A percentile compares a stretch with the other conserved stretches of the same genome.
phyloP scores from a whole-genome alignment of 2,888 invertebrate genomes.

The Frankliniella fusca region DNA sequence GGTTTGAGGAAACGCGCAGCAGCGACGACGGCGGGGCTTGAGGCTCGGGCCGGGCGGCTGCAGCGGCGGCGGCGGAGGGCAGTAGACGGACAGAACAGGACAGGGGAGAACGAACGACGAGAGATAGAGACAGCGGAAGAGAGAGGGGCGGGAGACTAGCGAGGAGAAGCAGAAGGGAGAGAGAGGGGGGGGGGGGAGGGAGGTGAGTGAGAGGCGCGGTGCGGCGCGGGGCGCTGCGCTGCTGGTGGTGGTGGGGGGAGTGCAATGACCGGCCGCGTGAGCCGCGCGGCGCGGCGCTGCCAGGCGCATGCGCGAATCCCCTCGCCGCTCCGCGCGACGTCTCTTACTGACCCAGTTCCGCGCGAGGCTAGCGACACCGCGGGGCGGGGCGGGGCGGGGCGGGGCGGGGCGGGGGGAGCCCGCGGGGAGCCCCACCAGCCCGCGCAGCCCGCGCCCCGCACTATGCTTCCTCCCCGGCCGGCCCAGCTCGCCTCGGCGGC shows the following conservation, averaged over 20 bases:
- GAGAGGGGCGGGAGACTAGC: not conserved
- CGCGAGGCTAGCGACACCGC: constrained; percentile 14
- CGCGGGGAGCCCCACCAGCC: not conserved
- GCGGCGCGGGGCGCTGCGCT: not conserved
- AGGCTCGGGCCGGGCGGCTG: too few species aligned
- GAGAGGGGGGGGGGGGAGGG: not conserved
- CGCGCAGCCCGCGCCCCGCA: not conserved
- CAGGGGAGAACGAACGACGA: not conserved
- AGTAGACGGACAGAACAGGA: too few species aligned
- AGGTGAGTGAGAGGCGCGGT: not conserved
- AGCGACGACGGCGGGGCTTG: too few species aligned
- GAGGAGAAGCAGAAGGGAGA: not conserved
- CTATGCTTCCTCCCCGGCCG: not conserved
- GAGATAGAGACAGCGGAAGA: not conserved
- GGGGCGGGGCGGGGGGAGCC: too few species aligned
- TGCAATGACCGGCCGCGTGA: constrained; percentile 3
- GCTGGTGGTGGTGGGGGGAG: not conserved
- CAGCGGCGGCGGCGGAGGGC: too few species aligned
- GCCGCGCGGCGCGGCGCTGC: not conserved
- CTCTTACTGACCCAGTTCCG: constrained; percentile 25
- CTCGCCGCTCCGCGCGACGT: not conserved
- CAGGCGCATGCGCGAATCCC: constrained; percentile 19
- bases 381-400: not conserved
- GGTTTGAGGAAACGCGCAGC: too few species aligned
- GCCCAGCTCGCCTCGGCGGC: not conserved